Evolutionary conservation across 2,888 invertebrate species (phyloP).

Genomic region (Stenodera caucasica): DNA sequence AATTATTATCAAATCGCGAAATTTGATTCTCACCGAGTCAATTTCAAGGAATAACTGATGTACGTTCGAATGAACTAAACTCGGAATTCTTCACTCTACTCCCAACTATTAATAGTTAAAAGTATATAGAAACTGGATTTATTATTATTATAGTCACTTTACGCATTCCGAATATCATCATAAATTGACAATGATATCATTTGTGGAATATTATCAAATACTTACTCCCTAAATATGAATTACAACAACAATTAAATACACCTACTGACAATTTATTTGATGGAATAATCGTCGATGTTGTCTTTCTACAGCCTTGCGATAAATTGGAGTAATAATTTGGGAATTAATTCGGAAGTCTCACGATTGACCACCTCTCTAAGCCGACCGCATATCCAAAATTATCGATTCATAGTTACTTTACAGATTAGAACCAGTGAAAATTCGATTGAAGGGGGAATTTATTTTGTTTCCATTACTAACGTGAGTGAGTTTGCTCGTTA

Average conservation of each 20-base stretch:
- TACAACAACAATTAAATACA: constrained; percentile 22
- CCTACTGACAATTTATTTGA: constrained; percentile 29
- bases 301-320: neutral
- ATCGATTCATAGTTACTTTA: too few species aligned
- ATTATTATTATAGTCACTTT: neutral
- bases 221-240: neutral
- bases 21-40: neutral
- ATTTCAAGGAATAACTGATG: too few species aligned
- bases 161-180: neutral
- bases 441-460: too few species aligned
- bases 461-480: too few species aligned
- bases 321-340: neutral
- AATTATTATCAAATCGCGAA: neutral
- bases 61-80: neutral
- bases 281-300: constrained; percentile 16
- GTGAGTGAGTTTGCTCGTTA: too few species aligned
- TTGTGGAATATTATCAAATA: neutral
- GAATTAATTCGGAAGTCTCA: neutral
- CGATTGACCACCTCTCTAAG: too few species aligned
- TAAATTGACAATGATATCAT: neutral
- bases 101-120: constrained; percentile 29
- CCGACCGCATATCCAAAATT: too few species aligned
- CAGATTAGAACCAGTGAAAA: too few species aligned
- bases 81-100: neutral
- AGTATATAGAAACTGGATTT: neutral